Percentiles rank a stretch among this genome's conserved stretches.
These are phyloP conservation scores for Cephus pulcher DNA, from an alignment of 2,888 invertebrate species.

Conservation along the genomic window DNA sequence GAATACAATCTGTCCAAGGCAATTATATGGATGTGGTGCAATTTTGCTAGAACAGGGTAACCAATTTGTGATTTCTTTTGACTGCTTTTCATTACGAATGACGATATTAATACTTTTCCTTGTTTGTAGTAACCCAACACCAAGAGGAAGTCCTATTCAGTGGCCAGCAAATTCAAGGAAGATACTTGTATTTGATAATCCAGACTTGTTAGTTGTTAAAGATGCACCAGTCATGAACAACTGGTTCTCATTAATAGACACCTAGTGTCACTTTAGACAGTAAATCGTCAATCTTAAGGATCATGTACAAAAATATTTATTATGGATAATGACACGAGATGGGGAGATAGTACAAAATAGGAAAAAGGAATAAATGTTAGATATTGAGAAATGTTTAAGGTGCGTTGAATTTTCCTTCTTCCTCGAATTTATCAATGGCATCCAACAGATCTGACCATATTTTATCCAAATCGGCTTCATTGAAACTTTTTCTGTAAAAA, in stretches of 20 bases:
- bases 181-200: neutral
- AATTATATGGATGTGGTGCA: conserved; percentile 18
- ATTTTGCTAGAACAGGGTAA: conserved; percentile 22
- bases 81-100: neutral
- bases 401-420: neutral
- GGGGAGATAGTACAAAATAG: neutral
- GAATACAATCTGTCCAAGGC: conserved; percentile 15
- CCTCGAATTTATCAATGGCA: conserved; percentile 25
- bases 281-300: neutral
- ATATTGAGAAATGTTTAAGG: neutral
- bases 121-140: conserved; percentile 19
- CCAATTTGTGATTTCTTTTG: neutral
- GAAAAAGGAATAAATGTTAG: neutral
- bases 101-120: neutral
- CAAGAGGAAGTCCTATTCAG: conserved; percentile 2
- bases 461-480: conserved; percentile 27
- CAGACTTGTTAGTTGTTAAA: neutral
- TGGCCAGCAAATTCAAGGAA: conserved; percentile 18
- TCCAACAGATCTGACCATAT: conserved; percentile 38
- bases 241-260: conserved; percentile 15
- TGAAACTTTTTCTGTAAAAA: conserved; percentile 36
- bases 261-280: conserved; percentile 8
- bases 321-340: neutral
- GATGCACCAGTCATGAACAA: conserved; percentile 2
- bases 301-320: neutral